Evolutionary conservation across 2,797 vertebrate genomes (phyloP), one percentile per base, ranked within the genome.

Genomic region (Silurus lanzhouensis): DNA sequence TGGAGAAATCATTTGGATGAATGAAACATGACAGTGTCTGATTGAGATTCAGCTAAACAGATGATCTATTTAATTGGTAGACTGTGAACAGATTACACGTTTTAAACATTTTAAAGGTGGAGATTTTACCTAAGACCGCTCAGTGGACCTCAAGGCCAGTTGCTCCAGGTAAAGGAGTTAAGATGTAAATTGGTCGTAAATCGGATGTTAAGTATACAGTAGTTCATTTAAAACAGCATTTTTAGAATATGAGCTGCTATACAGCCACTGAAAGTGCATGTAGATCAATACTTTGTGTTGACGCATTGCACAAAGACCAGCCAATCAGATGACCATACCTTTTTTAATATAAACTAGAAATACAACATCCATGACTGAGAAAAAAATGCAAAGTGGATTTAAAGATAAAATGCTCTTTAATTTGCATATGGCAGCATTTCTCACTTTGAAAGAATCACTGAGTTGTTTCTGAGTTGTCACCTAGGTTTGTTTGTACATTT

Each of bases 1-100:
- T 79, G 55, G 66, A 83, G 79, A 63, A 87, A 86, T 80, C 1
- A 76, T 27, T 55, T 84, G 70, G 67, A 64, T 52, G 81, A 88
- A 85, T 83, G 27, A 68, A 85, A 81, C 81, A 25, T 84, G 61
- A 75, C 76, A 83, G n/a, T 25, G 17, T 63, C 78, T 84, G 77
- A 85, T 20, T 52, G 58, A 88, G 84, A 68, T 77, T 63, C 66
- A 46, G 58, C 75, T 63, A 78, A 82, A 61, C 52, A 74, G 52
- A 52, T 79, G 52, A 70, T 66, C 68, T 85, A 55, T 85, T 31
- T 68, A 76, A 80, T 48, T 58, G 76, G 84, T 83, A 63, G 80
- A 77, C 68, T 57, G 81, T 82, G 68, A 31, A 44, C 58, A 81
- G 60, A 4, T 19, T 66, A 66, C 46, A 66, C 60, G 63, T 70